Evolutionary conservation across 2,113 vertebrate genomes (phyloP).

Genomic region (Pseudopodoces humilis): DNA sequence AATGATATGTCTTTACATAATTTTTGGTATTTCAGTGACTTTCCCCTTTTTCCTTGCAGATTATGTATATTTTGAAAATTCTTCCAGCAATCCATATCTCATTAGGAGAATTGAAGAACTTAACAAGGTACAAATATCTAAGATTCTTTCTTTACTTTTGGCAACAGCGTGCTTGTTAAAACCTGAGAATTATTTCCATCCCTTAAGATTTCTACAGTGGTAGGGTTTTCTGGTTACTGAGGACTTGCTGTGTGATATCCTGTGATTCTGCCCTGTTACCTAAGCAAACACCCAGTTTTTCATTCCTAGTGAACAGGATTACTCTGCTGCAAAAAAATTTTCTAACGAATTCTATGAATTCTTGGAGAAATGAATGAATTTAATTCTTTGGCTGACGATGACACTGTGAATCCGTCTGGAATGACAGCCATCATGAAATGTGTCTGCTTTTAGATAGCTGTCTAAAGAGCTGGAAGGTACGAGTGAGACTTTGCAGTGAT

Average conservation of each 20-base stretch:
- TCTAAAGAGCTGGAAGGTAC: not conserved
- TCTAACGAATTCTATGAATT: accelerated
- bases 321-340: not conserved
- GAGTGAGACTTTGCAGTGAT: not conserved
- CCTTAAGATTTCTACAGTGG: not conserved
- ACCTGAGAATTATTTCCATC: not conserved
- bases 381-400: not conserved
- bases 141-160: not conserved
- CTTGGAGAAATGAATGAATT: not conserved
- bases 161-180: not conserved
- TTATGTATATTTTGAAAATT: constrained; percentile 99
- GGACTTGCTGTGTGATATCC: not conserved
- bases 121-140: constrained; percentile 87
- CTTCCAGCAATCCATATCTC: constrained; percentile 98
- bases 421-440: not conserved
- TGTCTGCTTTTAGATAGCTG: not conserved
- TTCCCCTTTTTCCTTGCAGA: constrained; percentile 76
- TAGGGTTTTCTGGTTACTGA: not conserved
- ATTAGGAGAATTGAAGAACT: constrained; percentile 99
- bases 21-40: constrained; percentile 11
- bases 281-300: not conserved
- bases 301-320: not conserved
- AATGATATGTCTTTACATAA: not conserved
- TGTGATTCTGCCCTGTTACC: not conserved
- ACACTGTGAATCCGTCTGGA: not conserved